Percentiles rank a stretch among this genome's conserved stretches.
Evolutionary conservation across 2,888 invertebrate species (phyloP).

Genomic region (Ctena decussata): DNA sequence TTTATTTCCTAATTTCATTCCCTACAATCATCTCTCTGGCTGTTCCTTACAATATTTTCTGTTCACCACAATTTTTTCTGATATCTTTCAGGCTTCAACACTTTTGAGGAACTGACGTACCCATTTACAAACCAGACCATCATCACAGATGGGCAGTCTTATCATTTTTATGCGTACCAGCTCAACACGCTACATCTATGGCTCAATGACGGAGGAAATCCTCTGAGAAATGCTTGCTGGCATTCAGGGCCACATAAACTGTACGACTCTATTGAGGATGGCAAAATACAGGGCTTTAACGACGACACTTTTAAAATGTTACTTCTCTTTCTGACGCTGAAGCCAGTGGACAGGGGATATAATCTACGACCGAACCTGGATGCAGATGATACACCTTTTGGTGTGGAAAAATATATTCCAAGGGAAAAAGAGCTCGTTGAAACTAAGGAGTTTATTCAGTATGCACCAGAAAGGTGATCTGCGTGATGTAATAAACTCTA

Average conservation of each 20-base stretch:
- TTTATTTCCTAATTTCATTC: too few relatives aligned
- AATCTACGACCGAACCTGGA: neutral
- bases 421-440: neutral
- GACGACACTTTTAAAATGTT: conserved; percentile 92
- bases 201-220: conserved; percentile 89
- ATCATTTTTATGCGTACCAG: conserved; percentile 94
- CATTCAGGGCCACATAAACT: conserved; percentile 91
- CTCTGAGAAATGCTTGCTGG: conserved; percentile 93
- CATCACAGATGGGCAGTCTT: conserved; percentile 95
- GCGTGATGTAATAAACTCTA: too few relatives aligned
- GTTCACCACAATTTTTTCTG: too few relatives aligned
- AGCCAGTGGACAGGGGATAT: neutral
- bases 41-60: too few relatives aligned
- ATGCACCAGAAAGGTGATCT: neutral
- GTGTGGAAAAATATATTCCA: neutral
- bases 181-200: conserved; percentile 93
- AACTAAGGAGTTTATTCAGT: neutral
- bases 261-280: conserved; percentile 91
- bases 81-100: conserved; percentile 93
- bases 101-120: conserved; percentile 96
- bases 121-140: conserved; percentile 96
- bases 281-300: conserved; percentile 90
- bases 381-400: neutral
- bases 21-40: too few relatives aligned
- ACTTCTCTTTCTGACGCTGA: conserved; percentile 87